Percentiles rank a stretch among this genome's conserved stretches.
phyloP scores from a whole-genome alignment of 2,113 vertebrate genomes.

The Manacus vitellinus region DNA sequence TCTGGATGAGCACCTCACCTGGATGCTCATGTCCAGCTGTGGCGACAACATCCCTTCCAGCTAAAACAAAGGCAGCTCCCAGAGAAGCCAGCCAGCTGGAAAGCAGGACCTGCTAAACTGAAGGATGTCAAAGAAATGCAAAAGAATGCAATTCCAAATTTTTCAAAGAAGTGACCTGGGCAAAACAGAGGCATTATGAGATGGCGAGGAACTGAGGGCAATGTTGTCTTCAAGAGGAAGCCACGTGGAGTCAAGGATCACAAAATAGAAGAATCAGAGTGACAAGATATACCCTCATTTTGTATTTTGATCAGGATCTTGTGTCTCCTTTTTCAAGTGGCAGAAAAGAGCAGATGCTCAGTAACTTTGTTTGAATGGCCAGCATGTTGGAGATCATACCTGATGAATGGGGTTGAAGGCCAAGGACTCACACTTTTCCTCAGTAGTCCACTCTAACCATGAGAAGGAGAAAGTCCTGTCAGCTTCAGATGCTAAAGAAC shows the following conservation, averaged over 20 bases:
- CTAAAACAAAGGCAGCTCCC: background rate
- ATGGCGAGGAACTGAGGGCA: background rate
- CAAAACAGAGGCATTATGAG: background rate
- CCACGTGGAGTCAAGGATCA: background rate
- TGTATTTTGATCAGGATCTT: background rate
- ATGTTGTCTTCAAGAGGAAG: background rate
- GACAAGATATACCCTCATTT: background rate
- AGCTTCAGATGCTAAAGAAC: background rate
- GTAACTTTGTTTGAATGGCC: background rate
- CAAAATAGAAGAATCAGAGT: background rate
- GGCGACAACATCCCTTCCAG: background rate
- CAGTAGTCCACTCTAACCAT: background rate
- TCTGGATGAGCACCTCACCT: background rate
- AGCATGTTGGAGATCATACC: background rate
- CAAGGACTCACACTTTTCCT: background rate
- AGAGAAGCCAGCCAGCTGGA: background rate
- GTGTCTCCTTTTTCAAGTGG: background rate
- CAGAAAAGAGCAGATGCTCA: background rate
- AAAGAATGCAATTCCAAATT: background rate
- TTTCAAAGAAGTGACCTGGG: background rate
- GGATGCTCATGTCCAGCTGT: background rate
- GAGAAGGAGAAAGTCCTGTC: background rate
- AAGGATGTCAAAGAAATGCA: background rate
- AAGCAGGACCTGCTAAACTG: background rate
- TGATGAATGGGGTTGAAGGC: background rate